A percentile compares a stretch with the other conserved stretches of the same genome.
phyloP scores from a whole-genome alignment of 2,797 vertebrate species.

The Carapus acus region DNA sequence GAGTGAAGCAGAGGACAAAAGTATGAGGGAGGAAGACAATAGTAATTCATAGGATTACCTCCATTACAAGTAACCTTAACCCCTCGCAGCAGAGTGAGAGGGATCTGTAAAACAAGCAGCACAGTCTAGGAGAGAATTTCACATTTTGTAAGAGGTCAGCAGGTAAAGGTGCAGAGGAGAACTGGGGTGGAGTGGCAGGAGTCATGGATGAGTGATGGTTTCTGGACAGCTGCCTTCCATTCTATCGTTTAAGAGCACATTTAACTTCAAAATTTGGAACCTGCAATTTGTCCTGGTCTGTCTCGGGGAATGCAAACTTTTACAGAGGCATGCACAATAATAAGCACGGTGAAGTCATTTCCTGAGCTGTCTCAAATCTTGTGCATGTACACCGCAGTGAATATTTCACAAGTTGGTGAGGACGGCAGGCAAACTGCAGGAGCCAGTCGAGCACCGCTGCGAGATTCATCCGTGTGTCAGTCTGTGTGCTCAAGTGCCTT shows the following conservation, averaged over 20 bases:
- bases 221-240: too few relatives aligned
- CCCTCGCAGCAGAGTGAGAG: constrained; percentile 78
- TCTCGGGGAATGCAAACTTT: too few relatives aligned
- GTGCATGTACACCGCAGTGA: constrained; percentile 16
- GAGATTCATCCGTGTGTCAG: constrained; percentile 42
- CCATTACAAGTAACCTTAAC: constrained; percentile 75
- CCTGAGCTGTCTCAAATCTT: not conserved
- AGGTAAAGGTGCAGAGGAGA: constrained; percentile 66
- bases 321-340: too few relatives aligned
- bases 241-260: too few relatives aligned
- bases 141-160: constrained; percentile 73
- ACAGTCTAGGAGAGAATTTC: constrained; percentile 76
- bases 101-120: constrained; percentile 82
- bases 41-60: constrained; percentile 68
- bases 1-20: constrained; percentile 23
- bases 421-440: constrained; percentile 27
- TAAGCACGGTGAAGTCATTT: too few relatives aligned
- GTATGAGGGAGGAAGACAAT: constrained; percentile 41
- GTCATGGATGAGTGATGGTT: constrained; percentile 16
- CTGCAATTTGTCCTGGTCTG: too few relatives aligned
- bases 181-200: constrained; percentile 17
- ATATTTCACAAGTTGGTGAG: constrained; percentile 42
- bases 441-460: constrained; percentile 38
- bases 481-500: constrained; percentile 1
- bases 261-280: too few relatives aligned